phyloP scores from a whole-genome alignment of 2,797 vertebrate genomes.

The Propithecus perrieri region DNA sequence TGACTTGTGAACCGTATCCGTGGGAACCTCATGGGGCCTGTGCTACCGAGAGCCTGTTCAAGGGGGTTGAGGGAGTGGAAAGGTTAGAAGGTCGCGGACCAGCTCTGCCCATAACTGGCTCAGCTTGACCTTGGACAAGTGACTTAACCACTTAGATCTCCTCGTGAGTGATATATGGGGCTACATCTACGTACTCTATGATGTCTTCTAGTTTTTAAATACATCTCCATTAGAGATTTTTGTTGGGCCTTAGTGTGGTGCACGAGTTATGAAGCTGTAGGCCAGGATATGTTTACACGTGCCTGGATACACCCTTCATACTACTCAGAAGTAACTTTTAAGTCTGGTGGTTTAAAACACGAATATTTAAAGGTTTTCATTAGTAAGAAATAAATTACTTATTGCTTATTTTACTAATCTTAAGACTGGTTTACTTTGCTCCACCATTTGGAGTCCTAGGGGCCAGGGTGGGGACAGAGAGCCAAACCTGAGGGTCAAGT shows the following conservation, averaged over 20 bases:
- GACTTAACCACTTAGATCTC: neutral
- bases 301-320: neutral
- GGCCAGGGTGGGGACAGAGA: neutral
- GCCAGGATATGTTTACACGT: neutral
- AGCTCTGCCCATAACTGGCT: neutral
- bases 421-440: neutral
- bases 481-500: neutral
- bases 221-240: neutral
- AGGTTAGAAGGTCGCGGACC: conserved; percentile 44
- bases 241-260: neutral
- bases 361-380: neutral
- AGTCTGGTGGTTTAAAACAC: neutral
- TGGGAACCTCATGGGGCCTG: conserved; percentile 30
- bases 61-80: neutral
- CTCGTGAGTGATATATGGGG: neutral
- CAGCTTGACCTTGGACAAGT: conserved; percentile 70
- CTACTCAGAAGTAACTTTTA: conserved; percentile 37
- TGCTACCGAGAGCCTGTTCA: neutral
- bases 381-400: neutral
- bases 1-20: conserved; percentile 15
- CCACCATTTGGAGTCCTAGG: neutral
- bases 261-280: neutral
- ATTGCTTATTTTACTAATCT: neutral
- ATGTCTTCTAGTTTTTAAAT: neutral
- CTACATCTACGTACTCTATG: neutral